A percentile compares a stretch with the other conserved stretches of the same genome.
phyloP scores from a whole-genome alignment of 2,888 invertebrate species.

The Biston betularia region DNA sequence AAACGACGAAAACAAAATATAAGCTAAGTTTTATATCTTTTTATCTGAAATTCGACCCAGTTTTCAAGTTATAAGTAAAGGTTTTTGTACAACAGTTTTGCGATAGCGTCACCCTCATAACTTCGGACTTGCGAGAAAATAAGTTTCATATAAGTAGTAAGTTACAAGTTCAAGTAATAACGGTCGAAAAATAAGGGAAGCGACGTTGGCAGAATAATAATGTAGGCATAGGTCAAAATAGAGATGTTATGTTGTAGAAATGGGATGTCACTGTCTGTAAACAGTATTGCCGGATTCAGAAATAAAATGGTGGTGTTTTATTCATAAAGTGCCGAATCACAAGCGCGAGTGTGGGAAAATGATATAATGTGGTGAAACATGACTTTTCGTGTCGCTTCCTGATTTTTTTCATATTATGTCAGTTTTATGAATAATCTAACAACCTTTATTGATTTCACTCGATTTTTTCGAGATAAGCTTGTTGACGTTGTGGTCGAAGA shows the following conservation, averaged over 20 bases:
- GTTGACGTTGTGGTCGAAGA: too few species aligned
- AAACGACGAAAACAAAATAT: neutral
- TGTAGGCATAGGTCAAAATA: slow-evolving; percentile 28
- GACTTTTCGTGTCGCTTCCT: too few species aligned
- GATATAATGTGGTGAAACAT: too few species aligned
- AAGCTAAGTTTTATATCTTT: neutral
- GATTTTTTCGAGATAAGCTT: too few species aligned
- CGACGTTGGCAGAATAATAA: slow-evolving; percentile 47
- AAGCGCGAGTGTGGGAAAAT: too few species aligned
- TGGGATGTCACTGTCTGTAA: neutral
- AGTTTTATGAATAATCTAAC: too few species aligned
- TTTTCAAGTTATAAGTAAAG: slow-evolving; percentile 8
- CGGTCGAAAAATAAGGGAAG: slow-evolving; percentile 30
- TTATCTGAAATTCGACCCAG: neutral
- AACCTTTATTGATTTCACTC: too few species aligned
- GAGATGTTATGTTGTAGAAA: slow-evolving; percentile 10
- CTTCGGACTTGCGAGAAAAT: slow-evolving; percentile 21
- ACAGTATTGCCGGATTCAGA: neutral
- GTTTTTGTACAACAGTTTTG: slow-evolving; percentile 15
- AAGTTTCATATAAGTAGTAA: slow-evolving; percentile 5
- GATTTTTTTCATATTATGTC: too few species aligned
- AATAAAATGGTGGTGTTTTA: too few species aligned
- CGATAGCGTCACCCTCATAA: slow-evolving; percentile 20
- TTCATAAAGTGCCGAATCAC: too few species aligned
- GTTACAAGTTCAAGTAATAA: slow-evolving; percentile 24